These are phyloP conservation scores for Chinchilla lanigera DNA, from an alignment of 2,113 vertebrate species.

Conservation along the genomic window DNA sequence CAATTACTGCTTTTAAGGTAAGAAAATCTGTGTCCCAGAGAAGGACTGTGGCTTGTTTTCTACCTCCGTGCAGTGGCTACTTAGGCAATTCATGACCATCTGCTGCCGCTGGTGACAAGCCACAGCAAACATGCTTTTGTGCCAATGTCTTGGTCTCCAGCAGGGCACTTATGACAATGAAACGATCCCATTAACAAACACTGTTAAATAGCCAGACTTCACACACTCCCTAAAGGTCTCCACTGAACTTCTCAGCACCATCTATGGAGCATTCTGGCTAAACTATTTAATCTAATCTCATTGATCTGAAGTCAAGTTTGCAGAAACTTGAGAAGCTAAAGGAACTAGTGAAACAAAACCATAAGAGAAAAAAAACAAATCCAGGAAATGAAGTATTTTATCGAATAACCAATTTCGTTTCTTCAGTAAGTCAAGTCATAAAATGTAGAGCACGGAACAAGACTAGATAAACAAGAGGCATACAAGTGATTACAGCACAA, in stretches of 20 bases:
- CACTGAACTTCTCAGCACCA: background rate
- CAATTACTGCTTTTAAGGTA: background rate
- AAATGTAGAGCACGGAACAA: background rate
- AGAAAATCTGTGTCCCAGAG: background rate
- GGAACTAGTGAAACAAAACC: background rate
- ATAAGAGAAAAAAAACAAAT: background rate
- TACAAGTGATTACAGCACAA: background rate
- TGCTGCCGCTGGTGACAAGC: background rate
- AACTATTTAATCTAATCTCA: slow-evolving; percentile 23
- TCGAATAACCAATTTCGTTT: background rate
- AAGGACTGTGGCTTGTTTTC: slow-evolving; percentile 14
- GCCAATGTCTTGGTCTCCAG: background rate
- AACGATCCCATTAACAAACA: background rate
- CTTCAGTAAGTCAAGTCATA: background rate
- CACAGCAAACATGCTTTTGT: background rate
- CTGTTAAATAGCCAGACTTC: background rate
- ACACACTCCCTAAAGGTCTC: background rate
- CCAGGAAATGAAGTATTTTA: background rate
- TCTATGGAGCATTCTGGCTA: background rate
- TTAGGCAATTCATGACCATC: background rate
- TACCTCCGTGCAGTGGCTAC: background rate
- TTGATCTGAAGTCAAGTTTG: slow-evolving; percentile 11
- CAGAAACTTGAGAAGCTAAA: slow-evolving; percentile 23
- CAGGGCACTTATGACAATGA: background rate
- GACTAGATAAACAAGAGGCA: background rate